Conservation (phyloP, 2,113 vertebrate genomes). For the Dicentrarchus labrax region DNA sequence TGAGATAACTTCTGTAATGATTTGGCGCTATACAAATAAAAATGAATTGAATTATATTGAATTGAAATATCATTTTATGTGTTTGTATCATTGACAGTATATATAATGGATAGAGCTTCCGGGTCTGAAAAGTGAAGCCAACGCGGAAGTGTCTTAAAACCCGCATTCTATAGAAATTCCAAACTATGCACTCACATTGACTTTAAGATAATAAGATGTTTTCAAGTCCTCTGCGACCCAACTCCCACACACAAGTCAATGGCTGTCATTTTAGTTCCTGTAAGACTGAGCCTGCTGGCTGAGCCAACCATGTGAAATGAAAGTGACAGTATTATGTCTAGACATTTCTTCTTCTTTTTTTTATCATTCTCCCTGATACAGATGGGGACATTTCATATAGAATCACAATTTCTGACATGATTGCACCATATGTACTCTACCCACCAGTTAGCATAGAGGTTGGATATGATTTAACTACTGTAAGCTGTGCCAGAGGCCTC, state of each 20-base stretch:
- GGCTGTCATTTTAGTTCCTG: neutral
- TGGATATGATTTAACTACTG: neutral
- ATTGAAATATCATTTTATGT: no score
- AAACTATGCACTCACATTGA: neutral
- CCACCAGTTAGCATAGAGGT: no score
- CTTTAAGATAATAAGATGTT: neutral
- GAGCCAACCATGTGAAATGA: neutral
- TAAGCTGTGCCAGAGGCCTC: neutral
- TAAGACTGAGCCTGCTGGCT: neutral
- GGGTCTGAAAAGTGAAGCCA: no score
- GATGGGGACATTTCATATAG: neutral
- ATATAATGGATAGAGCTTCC: no score
- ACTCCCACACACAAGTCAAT: conserved; percentile 11
- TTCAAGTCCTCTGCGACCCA: neutral
- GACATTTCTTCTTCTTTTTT: neutral
- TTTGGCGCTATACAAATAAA: no score
- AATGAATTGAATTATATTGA: no score
- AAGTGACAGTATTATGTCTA: neutral
- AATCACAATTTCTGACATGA: neutral
- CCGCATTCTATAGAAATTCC: no score
- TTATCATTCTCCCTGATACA: neutral
- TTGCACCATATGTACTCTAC: neutral
- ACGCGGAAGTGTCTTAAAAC: no score
- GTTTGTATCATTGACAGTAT: no score
- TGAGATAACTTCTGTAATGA: no score